Evolutionary conservation across 2,888 invertebrate genomes (phyloP).

Genomic region (Crepidodera aurea): DNA sequence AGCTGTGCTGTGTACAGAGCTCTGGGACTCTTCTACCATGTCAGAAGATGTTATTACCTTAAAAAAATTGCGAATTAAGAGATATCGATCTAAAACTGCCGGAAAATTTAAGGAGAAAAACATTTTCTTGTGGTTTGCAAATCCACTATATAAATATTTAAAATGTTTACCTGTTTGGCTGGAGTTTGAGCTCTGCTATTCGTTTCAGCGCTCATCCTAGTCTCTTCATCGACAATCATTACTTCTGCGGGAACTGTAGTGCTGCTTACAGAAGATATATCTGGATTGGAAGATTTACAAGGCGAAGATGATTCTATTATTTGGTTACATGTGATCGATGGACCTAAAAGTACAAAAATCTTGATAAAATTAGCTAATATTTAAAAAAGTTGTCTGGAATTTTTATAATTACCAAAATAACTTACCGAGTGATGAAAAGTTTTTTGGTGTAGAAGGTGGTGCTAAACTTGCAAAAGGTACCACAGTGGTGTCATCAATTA

Average conservation of each 20-base stretch:
- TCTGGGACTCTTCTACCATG: constrained; percentile 77
- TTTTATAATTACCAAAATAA: too few species aligned
- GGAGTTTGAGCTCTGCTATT: constrained; percentile 59
- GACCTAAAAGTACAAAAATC: constrained; percentile 3
- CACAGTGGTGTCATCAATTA: constrained; percentile 5
- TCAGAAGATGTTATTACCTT: constrained; percentile 45
- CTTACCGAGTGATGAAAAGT: constrained; percentile 27
- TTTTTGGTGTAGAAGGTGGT: constrained; percentile 20
- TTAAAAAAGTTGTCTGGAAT: too few species aligned
- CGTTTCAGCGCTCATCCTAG: constrained; percentile 77
- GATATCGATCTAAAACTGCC: too few species aligned
- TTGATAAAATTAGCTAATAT: too few species aligned
- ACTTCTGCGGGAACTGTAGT: constrained; percentile 47
- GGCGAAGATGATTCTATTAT: background rate
- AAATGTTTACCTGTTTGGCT: constrained; percentile 58
- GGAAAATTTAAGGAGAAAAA: too few species aligned
- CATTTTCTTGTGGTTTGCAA: too few species aligned
- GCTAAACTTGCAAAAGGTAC: constrained; percentile 19
- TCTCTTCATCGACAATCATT: constrained; percentile 77
- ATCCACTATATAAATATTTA: too few species aligned
- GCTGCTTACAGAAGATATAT: constrained; percentile 30
- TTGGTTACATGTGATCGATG: constrained; percentile 20
- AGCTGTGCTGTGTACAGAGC: constrained; percentile 79
- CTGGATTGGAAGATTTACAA: constrained; percentile 21
- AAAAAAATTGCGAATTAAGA: constrained; percentile 19